A percentile compares a stretch with the other conserved stretches of the same genome.
Conservation (phyloP, 2,113 vertebrate genomes). For the Amia ocellicauda region DNA sequence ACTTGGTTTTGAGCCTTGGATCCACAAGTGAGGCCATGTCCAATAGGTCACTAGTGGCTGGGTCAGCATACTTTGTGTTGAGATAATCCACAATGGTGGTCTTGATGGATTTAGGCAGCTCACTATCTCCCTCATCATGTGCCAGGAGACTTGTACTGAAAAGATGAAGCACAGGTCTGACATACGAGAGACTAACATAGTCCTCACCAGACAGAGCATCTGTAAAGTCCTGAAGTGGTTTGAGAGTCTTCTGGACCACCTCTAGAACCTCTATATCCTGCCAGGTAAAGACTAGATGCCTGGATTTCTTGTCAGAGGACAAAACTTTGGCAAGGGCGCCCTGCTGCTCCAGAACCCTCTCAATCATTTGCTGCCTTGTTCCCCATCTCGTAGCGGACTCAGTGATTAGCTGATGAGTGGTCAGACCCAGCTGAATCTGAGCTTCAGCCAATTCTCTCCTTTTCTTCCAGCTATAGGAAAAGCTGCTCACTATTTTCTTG, state of each 20-base stretch:
- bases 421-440: conserved; percentile 26
- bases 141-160: no score
- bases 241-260: conserved; percentile 21
- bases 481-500: conserved; percentile 17
- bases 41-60: no score
- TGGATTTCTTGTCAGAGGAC: conserved; percentile 27
- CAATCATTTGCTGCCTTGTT: no score
- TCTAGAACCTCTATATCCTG: conserved; percentile 29
- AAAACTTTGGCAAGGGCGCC: conserved; percentile 25
- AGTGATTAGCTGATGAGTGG: conserved; percentile 28
- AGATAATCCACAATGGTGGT: no score
- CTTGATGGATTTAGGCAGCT: conserved; percentile 26
- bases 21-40: no score
- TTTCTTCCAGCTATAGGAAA: conserved; percentile 22
- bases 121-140: conserved; percentile 17
- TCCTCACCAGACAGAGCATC: no score
- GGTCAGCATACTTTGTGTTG: no score
- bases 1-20: no score
- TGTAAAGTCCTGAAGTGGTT: no score
- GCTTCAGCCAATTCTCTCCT: conserved; percentile 23
- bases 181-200: no score
- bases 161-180: no score
- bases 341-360: conserved; percentile 21
- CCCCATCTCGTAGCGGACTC: conserved; percentile 26
- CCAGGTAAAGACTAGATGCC: conserved; percentile 22